Conservation (phyloP, 2,797 vertebrate species). For the Lepilemur ruficaudatus region DNA sequence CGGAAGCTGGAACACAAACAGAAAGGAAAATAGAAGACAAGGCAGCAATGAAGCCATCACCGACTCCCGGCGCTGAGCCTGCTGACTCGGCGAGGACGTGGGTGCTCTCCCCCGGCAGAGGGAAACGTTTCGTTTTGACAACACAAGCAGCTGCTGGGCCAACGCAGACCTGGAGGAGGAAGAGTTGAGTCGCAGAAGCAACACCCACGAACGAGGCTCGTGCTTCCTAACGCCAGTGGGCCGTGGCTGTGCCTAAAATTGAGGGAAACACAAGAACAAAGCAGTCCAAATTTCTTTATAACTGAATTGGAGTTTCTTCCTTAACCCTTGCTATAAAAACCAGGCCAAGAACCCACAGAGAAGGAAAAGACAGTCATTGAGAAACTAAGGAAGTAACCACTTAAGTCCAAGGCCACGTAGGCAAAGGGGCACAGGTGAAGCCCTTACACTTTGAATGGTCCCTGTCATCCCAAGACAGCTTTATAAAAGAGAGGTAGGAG, state of each 20-base stretch:
- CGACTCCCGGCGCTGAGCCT: not conserved
- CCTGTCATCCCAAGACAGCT: not conserved
- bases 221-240: not conserved
- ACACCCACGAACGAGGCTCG: not conserved
- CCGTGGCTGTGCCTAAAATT: not conserved
- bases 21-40: not conserved
- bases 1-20: conserved; percentile 89
- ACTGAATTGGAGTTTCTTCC: not conserved
- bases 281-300: not conserved
- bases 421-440: not conserved
- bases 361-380: not conserved
- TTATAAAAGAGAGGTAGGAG: not conserved
- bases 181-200: not conserved
- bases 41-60: not conserved
- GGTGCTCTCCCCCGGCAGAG: not conserved
- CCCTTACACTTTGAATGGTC: not conserved
- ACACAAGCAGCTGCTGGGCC: not conserved
- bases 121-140: not conserved
- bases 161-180: not conserved
- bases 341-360: not conserved
- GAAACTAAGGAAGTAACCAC: not conserved
- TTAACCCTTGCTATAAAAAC: not conserved
- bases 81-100: not conserved
- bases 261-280: not conserved
- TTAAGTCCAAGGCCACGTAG: not conserved